Base-by-base conservation (phyloP, 2,797 vertebrate species). In the Valencia hispanica region DNA sequence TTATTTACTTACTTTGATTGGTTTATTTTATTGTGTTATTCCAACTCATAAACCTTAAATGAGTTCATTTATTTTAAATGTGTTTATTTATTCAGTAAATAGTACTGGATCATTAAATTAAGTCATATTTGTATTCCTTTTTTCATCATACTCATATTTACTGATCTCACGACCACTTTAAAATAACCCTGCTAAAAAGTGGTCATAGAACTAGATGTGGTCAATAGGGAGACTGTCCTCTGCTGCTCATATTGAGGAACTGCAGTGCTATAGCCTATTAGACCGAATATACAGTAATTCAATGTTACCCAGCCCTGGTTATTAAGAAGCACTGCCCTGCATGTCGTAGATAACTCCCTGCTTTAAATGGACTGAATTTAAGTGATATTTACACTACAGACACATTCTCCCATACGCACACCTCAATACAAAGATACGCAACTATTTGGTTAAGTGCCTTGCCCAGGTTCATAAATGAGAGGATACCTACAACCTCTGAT, bases 211-310 rank as follows among this genome's bases (percentile, higher is more conserved):
- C 34, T 5, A 14, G 39, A n/a, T n/a, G 65, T 68, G 65, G 14
- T 68, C 41, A 45, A 27, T 18, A n/a, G 15, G 41, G 14, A 43
- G 15, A 50, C 1, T 76, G 51, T 76, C 79, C 11, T 50, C 83
- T 14, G 66, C 83, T 87, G 88, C 77, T 51, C 9, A 72, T 0
- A 72, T 0, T 4, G 0, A 36, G 20, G 0, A 79, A 79, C 71
- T 82, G 72, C 70, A 78, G 5, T 18, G 34, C 0, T 25, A 6
- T 1, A n/a, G n/a, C n/a, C n/a, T n/a, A 10, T 59, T 47, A 47
- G 14, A 3, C n/a, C 15, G 11, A 10, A n/a, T 55, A n/a, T n/a
- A 14, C 20, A 9, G 57, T 43, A 43, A n/a, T n/a, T n/a, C n/a
- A 43, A 43, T 4, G 57, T 34, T 61, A 32, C 30, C 6, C 57